Evolutionary conservation across 2,113 vertebrate species (phyloP).

Genomic region (Ardeotis arabs): DNA sequence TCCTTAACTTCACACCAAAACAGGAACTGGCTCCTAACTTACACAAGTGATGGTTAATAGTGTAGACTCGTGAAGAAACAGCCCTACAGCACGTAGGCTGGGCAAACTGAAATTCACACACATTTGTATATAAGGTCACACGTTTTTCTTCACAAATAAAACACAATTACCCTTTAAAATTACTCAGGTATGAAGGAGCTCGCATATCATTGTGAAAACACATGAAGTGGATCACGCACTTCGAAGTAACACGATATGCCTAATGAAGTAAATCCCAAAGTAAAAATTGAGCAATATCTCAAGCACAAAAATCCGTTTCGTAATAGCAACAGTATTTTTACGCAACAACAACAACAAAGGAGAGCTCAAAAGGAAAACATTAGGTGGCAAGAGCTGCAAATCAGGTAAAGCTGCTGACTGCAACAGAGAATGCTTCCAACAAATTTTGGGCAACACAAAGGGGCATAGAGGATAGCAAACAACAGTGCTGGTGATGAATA

Average conservation of each 20-base stretch:
- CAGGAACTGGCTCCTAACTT: conserved; percentile 9
- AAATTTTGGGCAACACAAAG: background rate
- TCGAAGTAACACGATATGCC: background rate
- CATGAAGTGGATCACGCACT: background rate
- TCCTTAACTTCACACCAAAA: background rate
- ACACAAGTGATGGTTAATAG: background rate
- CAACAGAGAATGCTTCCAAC: background rate
- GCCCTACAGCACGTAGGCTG: background rate
- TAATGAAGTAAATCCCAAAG: conserved; percentile 31
- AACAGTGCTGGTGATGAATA: background rate
- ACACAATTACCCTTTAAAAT: background rate
- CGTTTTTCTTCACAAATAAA: background rate
- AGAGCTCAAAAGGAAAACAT: conserved; percentile 33
- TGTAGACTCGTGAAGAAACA: background rate
- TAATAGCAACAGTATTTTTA: conserved; percentile 21
- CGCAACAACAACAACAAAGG: conserved; percentile 53
- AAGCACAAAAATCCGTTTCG: conserved; percentile 30
- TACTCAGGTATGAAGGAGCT: background rate
- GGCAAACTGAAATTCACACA: background rate
- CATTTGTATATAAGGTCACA: background rate
- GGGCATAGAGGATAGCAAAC: background rate
- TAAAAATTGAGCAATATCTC: conserved; percentile 51
- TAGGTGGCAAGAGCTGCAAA: conserved; percentile 22
- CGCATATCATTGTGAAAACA: background rate
- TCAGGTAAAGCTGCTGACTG: conserved; percentile 60